Percentiles rank a stretch among this genome's conserved stretches.
These are phyloP conservation scores for Characodon lateralis DNA, from an alignment of 2,797 vertebrate species.

Conservation along the genomic window DNA sequence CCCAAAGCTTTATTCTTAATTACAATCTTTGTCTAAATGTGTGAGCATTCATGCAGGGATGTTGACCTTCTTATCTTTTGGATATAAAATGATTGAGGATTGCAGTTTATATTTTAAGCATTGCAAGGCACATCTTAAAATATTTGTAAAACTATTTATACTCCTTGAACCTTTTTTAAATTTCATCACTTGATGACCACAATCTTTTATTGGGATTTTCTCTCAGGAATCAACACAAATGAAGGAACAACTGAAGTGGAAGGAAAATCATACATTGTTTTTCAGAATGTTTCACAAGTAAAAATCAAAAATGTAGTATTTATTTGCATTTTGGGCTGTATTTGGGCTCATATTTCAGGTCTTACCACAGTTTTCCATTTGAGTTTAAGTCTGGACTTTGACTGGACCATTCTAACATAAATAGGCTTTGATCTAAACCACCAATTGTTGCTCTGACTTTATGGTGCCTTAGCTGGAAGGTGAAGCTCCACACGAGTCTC, in stretches of 20 bases:
- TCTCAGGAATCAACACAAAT: too few species aligned
- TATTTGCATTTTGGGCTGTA: neutral
- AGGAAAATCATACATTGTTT: too few species aligned
- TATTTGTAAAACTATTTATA: too few species aligned
- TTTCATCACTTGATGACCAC: too few species aligned
- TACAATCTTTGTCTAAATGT: slow-evolving; percentile 17
- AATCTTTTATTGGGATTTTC: too few species aligned
- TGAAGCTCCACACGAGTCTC: neutral
- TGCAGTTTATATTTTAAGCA: neutral
- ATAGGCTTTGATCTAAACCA: neutral
- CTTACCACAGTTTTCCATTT: neutral
- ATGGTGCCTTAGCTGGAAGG: neutral
- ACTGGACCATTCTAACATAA: neutral
- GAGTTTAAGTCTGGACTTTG: neutral
- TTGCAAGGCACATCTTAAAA: too few species aligned
- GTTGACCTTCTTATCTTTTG: slow-evolving; percentile 20
- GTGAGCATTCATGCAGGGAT: slow-evolving; percentile 8
- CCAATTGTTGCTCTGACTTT: neutral
- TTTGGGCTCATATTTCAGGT: neutral
- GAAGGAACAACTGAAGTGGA: too few species aligned
- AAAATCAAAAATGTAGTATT: neutral
- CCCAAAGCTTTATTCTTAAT: slow-evolving; percentile 20
- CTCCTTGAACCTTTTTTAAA: too few species aligned
- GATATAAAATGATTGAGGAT: slow-evolving; percentile 1
- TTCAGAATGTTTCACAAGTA: neutral